Conservation (phyloP, 2,113 vertebrate genomes). For the Microcebus jonahi region DNA sequence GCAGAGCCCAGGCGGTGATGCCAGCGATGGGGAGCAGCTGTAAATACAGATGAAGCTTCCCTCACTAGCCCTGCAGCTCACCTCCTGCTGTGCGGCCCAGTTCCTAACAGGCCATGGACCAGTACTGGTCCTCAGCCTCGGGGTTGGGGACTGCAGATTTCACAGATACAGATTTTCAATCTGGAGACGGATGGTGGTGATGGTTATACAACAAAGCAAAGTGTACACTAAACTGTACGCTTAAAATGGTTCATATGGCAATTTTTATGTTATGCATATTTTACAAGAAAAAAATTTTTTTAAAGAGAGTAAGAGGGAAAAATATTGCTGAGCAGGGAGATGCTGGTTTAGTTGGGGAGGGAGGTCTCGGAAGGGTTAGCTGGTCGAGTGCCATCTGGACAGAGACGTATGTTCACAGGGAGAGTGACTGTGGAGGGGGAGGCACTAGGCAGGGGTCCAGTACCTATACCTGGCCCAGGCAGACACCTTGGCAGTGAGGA, state of each 20-base stretch:
- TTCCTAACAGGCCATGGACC: too few relatives aligned
- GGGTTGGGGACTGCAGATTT: background rate
- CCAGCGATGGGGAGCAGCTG: too few relatives aligned
- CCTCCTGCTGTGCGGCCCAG: too few relatives aligned
- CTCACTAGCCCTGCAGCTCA: too few relatives aligned
- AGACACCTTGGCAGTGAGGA: background rate
- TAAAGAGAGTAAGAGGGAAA: background rate
- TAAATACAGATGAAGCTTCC: too few relatives aligned
- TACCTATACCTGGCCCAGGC: background rate
- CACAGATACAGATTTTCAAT: too few relatives aligned
- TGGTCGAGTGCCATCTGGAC: background rate
- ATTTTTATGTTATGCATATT: background rate
- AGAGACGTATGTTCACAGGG: background rate
- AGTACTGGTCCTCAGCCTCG: too few relatives aligned
- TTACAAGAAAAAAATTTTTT: background rate
- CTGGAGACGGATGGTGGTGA: too few relatives aligned
- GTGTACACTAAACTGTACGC: background rate
- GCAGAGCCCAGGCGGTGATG: too few relatives aligned
- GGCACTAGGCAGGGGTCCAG: fast-evolving
- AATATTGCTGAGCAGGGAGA: background rate
- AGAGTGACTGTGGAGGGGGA: background rate
- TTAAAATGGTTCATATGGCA: background rate
- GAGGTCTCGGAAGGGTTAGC: background rate
- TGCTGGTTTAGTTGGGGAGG: background rate
- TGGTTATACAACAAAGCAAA: background rate